Conservation (phyloP, 23 tunicate genomes). For the Oikopleura dioica region DNA sequence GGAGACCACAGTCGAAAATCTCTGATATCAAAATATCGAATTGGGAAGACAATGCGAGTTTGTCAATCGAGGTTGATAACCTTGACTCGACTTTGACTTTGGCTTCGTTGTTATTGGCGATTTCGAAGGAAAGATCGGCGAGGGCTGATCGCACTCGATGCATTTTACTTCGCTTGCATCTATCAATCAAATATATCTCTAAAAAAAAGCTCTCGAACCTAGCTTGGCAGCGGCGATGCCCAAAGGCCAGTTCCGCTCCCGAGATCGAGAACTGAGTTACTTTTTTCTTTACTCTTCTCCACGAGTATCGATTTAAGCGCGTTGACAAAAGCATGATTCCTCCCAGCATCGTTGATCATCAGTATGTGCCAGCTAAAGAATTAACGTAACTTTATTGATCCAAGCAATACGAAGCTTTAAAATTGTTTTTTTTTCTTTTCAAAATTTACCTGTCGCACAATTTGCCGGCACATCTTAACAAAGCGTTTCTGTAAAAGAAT, state of each 20-base stretch:
- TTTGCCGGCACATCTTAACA: no score
- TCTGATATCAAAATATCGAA: background rate
- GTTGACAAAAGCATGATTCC: background rate
- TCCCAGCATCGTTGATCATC: background rate
- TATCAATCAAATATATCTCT: no score
- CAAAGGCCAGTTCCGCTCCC: background rate
- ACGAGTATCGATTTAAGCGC: background rate
- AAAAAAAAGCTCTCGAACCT: no score
- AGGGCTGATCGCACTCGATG: background rate
- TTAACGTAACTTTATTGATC: no score
- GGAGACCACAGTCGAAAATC: slow-evolving; percentile 8
- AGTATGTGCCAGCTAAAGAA: background rate
- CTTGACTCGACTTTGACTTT: background rate
- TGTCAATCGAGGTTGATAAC: background rate
- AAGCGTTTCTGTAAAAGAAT: no score
- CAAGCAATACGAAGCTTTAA: no score
- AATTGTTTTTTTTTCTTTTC: no score
- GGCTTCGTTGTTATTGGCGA: background rate
- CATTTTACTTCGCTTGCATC: background rate
- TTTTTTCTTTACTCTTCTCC: background rate
- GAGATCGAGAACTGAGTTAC: background rate
- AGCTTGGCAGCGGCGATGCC: background rate
- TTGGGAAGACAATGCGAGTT: background rate
- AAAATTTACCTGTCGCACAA: no score
- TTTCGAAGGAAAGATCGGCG: background rate